A percentile compares a stretch with the other conserved stretches of the same genome.
Conservation (phyloP, 2,797 vertebrate genomes). For the Artibeus jamaicensis region DNA sequence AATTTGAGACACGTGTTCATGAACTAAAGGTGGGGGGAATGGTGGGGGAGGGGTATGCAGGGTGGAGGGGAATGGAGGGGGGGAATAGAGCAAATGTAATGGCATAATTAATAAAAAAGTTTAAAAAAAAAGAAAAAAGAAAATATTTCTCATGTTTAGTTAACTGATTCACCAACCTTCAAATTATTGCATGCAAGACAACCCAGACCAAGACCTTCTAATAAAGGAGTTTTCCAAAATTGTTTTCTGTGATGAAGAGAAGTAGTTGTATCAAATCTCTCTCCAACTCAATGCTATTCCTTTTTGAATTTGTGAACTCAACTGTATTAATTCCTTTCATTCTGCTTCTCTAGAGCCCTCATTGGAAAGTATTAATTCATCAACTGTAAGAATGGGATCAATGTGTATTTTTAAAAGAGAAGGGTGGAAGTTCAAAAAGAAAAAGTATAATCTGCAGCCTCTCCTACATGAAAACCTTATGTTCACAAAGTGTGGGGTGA, state of each 20-base stretch:
- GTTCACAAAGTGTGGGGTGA: conserved; percentile 33
- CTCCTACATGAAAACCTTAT: background rate
- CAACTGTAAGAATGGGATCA: conserved; percentile 1
- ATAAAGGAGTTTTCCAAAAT: background rate
- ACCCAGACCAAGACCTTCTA: background rate
- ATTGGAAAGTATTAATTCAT: conserved; percentile 13
- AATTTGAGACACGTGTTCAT: too few relatives aligned
- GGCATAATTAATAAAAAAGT: too few relatives aligned
- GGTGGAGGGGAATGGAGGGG: too few relatives aligned
- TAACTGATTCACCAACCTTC: conserved; percentile 6
- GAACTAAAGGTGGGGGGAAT: too few relatives aligned
- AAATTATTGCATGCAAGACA: background rate
- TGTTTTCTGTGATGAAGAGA: background rate
- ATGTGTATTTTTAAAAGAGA: background rate
- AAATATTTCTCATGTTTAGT: background rate
- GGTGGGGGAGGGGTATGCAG: too few relatives aligned
- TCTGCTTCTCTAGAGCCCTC: background rate
- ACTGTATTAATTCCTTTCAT: background rate
- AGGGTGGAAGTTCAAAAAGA: background rate
- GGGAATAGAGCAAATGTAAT: too few relatives aligned
- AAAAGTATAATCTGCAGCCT: conserved; percentile 29
- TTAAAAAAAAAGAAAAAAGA: too few relatives aligned
- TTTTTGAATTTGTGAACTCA: background rate
- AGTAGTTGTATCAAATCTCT: background rate
- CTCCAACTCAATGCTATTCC: background rate